phyloP scores from a whole-genome alignment of 2,888 invertebrate species.

The Lacanobia wlatinum region DNA sequence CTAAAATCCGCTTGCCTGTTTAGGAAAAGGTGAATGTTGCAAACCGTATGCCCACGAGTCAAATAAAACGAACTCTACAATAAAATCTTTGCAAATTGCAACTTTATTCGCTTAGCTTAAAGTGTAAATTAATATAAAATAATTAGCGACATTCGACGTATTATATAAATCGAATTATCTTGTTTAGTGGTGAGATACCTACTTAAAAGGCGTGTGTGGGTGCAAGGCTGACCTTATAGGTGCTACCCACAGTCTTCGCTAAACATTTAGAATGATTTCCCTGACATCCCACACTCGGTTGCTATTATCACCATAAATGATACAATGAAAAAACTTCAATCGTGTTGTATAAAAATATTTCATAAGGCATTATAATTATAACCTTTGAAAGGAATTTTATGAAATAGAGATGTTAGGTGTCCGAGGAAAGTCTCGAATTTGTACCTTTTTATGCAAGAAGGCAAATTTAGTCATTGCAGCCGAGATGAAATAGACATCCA shows the following conservation, averaged over 20 bases:
- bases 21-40: conserved; percentile 91
- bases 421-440: conserved; percentile 1
- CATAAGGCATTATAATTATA: background rate
- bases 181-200: conserved; percentile 83
- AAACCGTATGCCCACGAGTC: conserved; percentile 74
- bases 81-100: conserved; percentile 41
- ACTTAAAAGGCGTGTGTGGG: conserved; percentile 88
- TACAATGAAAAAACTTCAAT: conserved; percentile 60
- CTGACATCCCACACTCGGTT: conserved; percentile 82
- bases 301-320: conserved; percentile 82
- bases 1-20: conserved; percentile 90
- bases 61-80: conserved; percentile 57
- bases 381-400: conserved; percentile 4
- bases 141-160: conserved; percentile 64
- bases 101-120: conserved; percentile 45
- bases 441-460: no score
- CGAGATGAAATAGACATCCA: no score
- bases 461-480: no score
- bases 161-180: conserved; percentile 66
- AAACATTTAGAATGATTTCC: conserved; percentile 88
- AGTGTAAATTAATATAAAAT: conserved; percentile 60
- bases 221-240: conserved; percentile 90
- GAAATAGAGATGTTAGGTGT: background rate
- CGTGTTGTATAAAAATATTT: background rate
- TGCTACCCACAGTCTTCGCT: conserved; percentile 86